A percentile compares a stretch with the other conserved stretches of the same genome.
Conservation (phyloP, 2,797 vertebrate species). For the Sphaeramia orbicularis region DNA sequence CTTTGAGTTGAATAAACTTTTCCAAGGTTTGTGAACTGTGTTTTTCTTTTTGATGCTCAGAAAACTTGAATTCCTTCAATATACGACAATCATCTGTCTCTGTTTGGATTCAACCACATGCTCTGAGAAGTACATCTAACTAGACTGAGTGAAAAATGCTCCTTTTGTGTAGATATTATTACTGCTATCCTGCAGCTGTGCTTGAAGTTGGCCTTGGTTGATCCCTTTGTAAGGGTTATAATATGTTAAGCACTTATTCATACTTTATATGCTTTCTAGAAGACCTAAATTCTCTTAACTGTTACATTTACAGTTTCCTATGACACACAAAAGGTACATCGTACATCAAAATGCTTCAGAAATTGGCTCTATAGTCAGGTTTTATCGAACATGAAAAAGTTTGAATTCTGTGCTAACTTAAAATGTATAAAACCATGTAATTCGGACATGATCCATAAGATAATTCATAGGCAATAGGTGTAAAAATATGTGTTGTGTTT, state of each 20-base stretch:
- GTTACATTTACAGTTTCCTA: background rate
- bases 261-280: conserved; percentile 11
- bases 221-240: conserved; percentile 35
- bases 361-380: too few species aligned
- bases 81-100: conserved; percentile 24
- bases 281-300: conserved; percentile 12
- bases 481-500: conserved; percentile 56
- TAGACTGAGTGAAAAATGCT: conserved; percentile 42
- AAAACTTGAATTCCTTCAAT: conserved; percentile 25
- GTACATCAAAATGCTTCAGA: background rate
- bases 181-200: conserved; percentile 21
- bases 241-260: conserved; percentile 29
- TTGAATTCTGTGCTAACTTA: conserved; percentile 1
- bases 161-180: conserved; percentile 53
- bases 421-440: conserved; percentile 27
- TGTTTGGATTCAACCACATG: conserved; percentile 5
- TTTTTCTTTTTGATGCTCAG: conserved; percentile 31
- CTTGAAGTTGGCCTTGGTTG: conserved; percentile 52
- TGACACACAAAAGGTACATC: background rate
- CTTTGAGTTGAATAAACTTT: conserved; percentile 24
- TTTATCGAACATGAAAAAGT: background rate
- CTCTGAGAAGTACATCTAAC: conserved; percentile 4
- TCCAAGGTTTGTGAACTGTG: conserved; percentile 27
- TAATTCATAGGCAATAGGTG: conserved; percentile 36
- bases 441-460: conserved; percentile 30